A percentile compares a stretch with the other conserved stretches of the same genome.
These are phyloP conservation scores for Heliconius eleuchia DNA, from an alignment of 1,140 invertebrate genomes.

Conservation along the genomic window DNA sequence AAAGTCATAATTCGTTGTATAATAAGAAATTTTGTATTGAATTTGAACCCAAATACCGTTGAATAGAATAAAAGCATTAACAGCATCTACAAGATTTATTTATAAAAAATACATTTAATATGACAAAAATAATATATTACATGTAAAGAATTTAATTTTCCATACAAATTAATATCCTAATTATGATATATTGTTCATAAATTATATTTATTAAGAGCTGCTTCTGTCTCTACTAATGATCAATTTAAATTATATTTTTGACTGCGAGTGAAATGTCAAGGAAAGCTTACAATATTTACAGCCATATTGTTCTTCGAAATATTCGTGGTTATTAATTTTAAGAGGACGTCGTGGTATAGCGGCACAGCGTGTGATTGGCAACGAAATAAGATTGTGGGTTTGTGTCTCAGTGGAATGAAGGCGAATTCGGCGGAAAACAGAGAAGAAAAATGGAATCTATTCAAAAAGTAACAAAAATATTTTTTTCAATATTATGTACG, in stretches of 20 bases:
- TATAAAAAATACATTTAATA: background rate
- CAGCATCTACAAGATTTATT: background rate
- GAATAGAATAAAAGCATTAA: background rate
- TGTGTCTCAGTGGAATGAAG: background rate
- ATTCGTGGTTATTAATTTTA: background rate
- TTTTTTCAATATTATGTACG: no score
- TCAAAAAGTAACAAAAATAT: no score
- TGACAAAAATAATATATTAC: background rate
- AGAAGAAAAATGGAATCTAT: no score
- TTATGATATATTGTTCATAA: constrained; percentile 2
- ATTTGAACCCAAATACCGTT: background rate
- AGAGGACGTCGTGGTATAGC: background rate
- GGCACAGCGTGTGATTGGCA: no score
- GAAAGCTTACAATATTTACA: background rate
- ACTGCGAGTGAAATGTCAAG: constrained; percentile 2
- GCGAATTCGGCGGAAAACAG: background rate
- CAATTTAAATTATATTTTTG: background rate
- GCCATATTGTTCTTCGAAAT: background rate
- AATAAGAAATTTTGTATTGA: background rate
- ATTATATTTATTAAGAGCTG: background rate
- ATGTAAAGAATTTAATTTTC: constrained; percentile 3
- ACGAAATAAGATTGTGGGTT: background rate
- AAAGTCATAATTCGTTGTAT: no score
- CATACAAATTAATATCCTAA: constrained; percentile 1
- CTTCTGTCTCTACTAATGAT: background rate